Percentiles rank a stretch among this genome's conserved stretches.
Conservation (phyloP, 2,113 vertebrate species). For the Anthoscopus minutus region DNA sequence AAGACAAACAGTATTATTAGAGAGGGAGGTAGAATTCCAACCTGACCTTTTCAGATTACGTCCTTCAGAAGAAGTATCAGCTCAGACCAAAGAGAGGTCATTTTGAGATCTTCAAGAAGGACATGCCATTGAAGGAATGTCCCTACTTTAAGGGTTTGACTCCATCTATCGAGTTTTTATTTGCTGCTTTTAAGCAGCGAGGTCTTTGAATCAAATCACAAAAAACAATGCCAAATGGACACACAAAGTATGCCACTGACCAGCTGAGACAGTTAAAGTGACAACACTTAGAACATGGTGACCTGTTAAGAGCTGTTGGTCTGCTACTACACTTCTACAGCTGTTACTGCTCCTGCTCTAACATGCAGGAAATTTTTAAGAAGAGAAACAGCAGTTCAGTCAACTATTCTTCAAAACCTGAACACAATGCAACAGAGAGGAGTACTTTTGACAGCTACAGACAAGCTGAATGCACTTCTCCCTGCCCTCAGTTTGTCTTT, state of each 20-base stretch:
- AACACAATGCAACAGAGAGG: background rate
- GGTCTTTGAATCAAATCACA: background rate
- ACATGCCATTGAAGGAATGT: background rate
- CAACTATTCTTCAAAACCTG: background rate
- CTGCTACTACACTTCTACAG: background rate
- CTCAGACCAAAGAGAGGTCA: background rate
- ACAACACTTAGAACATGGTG: background rate
- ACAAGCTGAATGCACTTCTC: background rate
- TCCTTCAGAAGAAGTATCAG: background rate
- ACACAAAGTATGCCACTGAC: rapidly evolving
- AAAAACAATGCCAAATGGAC: background rate
- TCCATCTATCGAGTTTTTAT: background rate
- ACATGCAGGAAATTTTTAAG: background rate
- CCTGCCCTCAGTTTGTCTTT: background rate
- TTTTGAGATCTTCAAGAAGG: background rate
- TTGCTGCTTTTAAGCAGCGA: background rate
- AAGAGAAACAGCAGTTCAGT: background rate
- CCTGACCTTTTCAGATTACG: background rate
- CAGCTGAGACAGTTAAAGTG: background rate
- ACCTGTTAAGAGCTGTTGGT: background rate
- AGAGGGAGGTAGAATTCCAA: background rate
- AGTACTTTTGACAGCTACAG: background rate
- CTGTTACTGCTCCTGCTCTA: background rate
- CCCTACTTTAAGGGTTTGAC: background rate
- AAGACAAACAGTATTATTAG: background rate